A percentile compares a stretch with the other conserved stretches of the same genome.
Conservation (phyloP, 1,140 invertebrate species). For the Trachymyrmex septentrionalis region DNA sequence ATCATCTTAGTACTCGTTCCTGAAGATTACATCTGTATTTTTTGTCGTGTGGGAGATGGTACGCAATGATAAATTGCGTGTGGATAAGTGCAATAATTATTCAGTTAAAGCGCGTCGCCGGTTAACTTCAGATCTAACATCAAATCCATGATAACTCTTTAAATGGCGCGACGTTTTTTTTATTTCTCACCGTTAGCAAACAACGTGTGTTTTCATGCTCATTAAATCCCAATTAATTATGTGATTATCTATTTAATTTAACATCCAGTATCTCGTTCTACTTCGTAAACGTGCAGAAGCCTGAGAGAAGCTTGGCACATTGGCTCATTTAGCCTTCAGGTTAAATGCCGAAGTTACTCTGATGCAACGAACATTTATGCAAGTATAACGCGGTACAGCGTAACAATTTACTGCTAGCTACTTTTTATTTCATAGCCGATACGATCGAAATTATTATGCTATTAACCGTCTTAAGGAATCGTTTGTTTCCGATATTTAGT, state of each 20-base stretch:
- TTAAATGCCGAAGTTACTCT: conserved; percentile 27
- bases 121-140: conserved; percentile 16
- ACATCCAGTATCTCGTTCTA: not conserved
- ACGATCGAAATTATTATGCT: not conserved
- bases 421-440: not conserved
- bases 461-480: not conserved
- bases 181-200: not conserved
- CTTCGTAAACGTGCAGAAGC: not conserved
- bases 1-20: not conserved
- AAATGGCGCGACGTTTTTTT: not conserved
- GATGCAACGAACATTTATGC: conserved; percentile 30
- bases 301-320: not conserved
- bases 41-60: not conserved
- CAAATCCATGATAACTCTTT: not conserved
- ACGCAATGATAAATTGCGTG: not conserved
- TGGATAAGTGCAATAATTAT: conserved; percentile 27
- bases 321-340: conserved; percentile 27
- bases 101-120: not conserved
- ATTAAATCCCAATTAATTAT: conserved; percentile 1
- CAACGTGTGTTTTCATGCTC: conserved; percentile 9
- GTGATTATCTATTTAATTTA: conserved; percentile 15
- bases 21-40: conserved; percentile 11
- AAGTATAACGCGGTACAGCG: conserved; percentile 23
- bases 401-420: conserved; percentile 8
- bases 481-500: not conserved